Percentiles rank a stretch among this genome's conserved stretches.
These are phyloP conservation scores for Catharus minimus DNA, from an alignment of 2,113 vertebrate genomes.

Conservation along the genomic window DNA sequence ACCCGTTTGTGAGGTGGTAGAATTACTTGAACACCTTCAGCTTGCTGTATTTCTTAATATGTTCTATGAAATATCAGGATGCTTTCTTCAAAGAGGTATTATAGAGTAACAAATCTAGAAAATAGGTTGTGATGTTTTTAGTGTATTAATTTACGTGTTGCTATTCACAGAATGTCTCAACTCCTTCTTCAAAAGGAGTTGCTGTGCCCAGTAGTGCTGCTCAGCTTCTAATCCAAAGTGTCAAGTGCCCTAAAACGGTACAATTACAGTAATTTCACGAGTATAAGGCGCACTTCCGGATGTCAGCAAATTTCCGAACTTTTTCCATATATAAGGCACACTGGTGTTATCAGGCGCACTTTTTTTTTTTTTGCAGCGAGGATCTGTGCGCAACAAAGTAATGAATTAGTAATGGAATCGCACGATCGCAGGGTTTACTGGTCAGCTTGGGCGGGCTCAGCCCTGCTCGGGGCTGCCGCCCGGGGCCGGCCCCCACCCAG, in stretches of 20 bases:
- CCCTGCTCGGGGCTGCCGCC: too few species aligned
- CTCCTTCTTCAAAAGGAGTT: background rate
- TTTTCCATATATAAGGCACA: too few species aligned
- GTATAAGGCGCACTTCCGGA: too few species aligned
- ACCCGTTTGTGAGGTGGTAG: accelerated
- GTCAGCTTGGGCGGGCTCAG: too few species aligned
- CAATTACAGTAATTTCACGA: background rate
- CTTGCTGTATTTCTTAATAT: background rate
- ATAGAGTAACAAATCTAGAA: background rate
- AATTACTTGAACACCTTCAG: background rate
- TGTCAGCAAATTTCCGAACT: too few species aligned
- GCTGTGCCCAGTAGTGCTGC: background rate
- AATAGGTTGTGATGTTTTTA: background rate
- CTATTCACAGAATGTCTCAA: background rate
- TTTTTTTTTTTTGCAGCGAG: too few species aligned
- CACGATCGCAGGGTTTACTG: too few species aligned
- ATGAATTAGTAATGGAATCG: too few species aligned
- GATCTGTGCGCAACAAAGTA: too few species aligned
- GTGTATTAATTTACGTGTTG: background rate
- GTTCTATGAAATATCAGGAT: background rate
- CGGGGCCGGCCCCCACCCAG: too few species aligned
- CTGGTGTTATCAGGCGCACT: too few species aligned
- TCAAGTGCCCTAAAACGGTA: background rate
- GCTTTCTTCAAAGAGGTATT: background rate
- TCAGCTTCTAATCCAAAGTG: background rate